Conservation (phyloP, 2,888 invertebrate genomes). For the Harpagoxenus sublaevis region DNA sequence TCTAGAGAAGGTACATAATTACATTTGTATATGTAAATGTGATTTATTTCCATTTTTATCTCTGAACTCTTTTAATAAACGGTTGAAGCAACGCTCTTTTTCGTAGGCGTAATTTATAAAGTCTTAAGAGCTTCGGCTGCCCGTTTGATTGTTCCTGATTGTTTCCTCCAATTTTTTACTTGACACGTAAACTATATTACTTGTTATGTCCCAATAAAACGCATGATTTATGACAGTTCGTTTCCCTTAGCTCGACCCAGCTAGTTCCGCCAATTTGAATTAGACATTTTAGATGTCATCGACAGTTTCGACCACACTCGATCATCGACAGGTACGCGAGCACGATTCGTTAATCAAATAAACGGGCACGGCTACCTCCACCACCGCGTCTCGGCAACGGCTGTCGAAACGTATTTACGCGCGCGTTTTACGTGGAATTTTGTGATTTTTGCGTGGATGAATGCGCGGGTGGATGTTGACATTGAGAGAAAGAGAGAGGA, state of each 20-base stretch:
- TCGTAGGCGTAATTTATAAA: slow-evolving; percentile 51
- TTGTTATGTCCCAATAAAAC: slow-evolving; percentile 49
- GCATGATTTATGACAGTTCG: slow-evolving; percentile 61
- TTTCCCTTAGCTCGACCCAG: slow-evolving; percentile 55
- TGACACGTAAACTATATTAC: slow-evolving; percentile 37
- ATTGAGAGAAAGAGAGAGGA: slow-evolving; percentile 40
- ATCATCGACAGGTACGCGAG: slow-evolving; percentile 48
- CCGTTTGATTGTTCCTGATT: slow-evolving; percentile 48
- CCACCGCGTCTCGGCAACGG: slow-evolving; percentile 40
- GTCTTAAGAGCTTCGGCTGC: slow-evolving; percentile 57
- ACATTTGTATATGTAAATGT: slow-evolving; percentile 59
- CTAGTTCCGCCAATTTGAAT: slow-evolving; percentile 52
- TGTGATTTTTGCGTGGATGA: slow-evolving; percentile 77
- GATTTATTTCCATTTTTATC: slow-evolving; percentile 53
- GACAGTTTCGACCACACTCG: slow-evolving; percentile 52
- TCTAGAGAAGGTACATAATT: slow-evolving; percentile 60
- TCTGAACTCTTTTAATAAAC: slow-evolving; percentile 47
- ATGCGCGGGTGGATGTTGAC: slow-evolving; percentile 76
- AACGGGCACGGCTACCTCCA: slow-evolving; percentile 51
- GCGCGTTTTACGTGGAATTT: slow-evolving; percentile 70
- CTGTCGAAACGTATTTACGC: slow-evolving; percentile 57
- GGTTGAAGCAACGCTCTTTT: slow-evolving; percentile 37
- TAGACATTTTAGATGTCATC: slow-evolving; percentile 54
- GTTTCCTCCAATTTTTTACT: slow-evolving; percentile 55
- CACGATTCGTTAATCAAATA: slow-evolving; percentile 55